Evolutionary conservation across 2,113 vertebrate genomes (phyloP), one percentile per base, ranked within the genome.

Genomic region (Opisthocomus hoazin): DNA sequence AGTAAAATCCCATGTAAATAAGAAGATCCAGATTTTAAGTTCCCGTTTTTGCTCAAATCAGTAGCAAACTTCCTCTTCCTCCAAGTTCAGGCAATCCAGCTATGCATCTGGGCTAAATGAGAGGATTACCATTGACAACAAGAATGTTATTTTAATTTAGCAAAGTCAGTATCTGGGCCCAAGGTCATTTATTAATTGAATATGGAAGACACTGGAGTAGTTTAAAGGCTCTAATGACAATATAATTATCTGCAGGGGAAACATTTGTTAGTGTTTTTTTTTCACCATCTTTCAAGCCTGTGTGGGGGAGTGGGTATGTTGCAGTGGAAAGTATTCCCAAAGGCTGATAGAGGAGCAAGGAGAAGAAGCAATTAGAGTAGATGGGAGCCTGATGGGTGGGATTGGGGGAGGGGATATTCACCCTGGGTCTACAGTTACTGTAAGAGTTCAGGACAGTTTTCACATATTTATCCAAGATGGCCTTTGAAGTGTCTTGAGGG

Each of bases 391-490:
- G 68, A 78, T 66, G 88, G 51, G 64, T 86, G 51, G 60, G 88
- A 78, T 57, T 64, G 68, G 68, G 46, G 68, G 79, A 93, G 36
- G 85, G 26, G 15, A 29, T 43, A 39, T n/a, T 78, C 48, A 53
- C 27, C 84, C 64, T 82, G 34, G n/a, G 30, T 37, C 48, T 93
- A 26, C 24, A 92, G 64, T 84, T 75, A 46, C 74, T 96, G 27
- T 79, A 79, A 89, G 61, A 76, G 65, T 79, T 92, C 84, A 89
- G 89, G 80, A 73, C 37, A 89, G 32, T 92, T 96, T 96, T 76
- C 88, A 95, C 89, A 96, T 96, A 89, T 93, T 96, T 94, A 79
- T 87, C 77, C 89, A 96, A 96, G 86, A 96, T 93, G 90, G 80
- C 29, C 69, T 95, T 95, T 97, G 81, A 95, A 95, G 86, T 79